Conservation (phyloP, 2,888 invertebrate genomes). For the Tenodera sinensis region DNA sequence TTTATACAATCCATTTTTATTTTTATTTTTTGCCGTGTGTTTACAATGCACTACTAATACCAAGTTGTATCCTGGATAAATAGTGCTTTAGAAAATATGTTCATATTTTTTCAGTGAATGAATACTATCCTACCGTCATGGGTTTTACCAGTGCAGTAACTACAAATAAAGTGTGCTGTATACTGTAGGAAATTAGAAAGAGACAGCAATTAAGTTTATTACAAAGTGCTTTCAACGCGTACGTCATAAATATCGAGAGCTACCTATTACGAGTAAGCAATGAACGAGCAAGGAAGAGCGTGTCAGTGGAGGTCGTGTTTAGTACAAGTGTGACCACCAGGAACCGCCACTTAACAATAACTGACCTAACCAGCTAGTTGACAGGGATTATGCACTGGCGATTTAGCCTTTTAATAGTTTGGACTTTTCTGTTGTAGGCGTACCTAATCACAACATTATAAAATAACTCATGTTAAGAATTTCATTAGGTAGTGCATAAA, state of each 20-base stretch:
- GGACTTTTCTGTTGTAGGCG: too few species aligned
- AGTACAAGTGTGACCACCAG: slow-evolving; percentile 17
- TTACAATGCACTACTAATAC: neutral
- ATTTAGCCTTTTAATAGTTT: too few species aligned
- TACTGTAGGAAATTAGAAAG: neutral
- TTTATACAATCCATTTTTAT: neutral
- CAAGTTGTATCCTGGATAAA: too few species aligned
- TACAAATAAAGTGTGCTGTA: neutral
- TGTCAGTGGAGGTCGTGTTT: slow-evolving; percentile 3
- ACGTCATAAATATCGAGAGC: neutral
- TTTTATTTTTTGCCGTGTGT: neutral
- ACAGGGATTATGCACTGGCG: neutral
- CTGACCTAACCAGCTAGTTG: slow-evolving; percentile 14
- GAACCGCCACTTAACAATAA: slow-evolving; percentile 16
- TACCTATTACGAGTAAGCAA: neutral
- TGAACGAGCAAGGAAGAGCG: neutral
- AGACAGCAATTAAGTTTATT: neutral
- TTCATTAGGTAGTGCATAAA: too few species aligned
- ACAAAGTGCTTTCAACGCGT: neutral
- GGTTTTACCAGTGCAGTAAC: neutral
- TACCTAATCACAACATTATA: too few species aligned
- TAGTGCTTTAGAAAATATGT: too few species aligned
- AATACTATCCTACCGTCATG: neutral
- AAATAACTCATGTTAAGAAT: too few species aligned
- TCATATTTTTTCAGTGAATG: neutral